Percentiles rank a stretch among this genome's conserved stretches.
Conservation (phyloP, 2,888 invertebrate genomes). For the Aleiodes alternator region DNA sequence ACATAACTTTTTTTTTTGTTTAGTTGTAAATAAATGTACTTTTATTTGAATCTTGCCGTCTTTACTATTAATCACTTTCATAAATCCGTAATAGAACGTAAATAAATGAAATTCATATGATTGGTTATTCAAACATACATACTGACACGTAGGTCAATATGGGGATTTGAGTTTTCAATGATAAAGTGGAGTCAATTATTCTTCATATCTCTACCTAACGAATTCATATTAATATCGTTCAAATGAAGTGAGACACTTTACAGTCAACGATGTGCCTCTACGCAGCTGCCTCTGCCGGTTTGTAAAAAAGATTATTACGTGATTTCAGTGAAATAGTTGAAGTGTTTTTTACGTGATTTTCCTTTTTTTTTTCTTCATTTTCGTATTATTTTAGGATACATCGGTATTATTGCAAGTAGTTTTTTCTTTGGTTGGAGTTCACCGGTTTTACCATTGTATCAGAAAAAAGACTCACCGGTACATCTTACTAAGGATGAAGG, state of each 20-base stretch:
- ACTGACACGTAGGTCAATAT: slow-evolving; percentile 23
- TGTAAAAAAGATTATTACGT: background rate
- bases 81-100: background rate
- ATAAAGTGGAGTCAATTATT: slow-evolving; percentile 35
- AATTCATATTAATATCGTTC: slow-evolving; percentile 28
- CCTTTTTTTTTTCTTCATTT: background rate
- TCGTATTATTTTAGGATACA: slow-evolving; percentile 44
- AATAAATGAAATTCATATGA: slow-evolving; percentile 7
- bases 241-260: background rate
- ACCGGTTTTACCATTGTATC: slow-evolving; percentile 51
- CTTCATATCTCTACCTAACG: background rate
- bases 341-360: background rate
- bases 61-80: background rate
- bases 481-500: slow-evolving; percentile 32
- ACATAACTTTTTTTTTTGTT: background rate
- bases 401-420: slow-evolving; percentile 52
- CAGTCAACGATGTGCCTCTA: slow-evolving; percentile 28
- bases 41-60: slow-evolving; percentile 10
- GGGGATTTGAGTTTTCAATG: slow-evolving; percentile 16
- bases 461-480: slow-evolving; percentile 20
- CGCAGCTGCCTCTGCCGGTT: slow-evolving; percentile 30
- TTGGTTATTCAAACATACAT: slow-evolving; percentile 18
- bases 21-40: slow-evolving; percentile 5
- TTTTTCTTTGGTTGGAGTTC: slow-evolving; percentile 55
- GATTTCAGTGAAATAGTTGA: background rate